Percentiles rank a stretch among this genome's conserved stretches.
Evolutionary conservation across 2,797 vertebrate species (phyloP).

Genomic region (Falco berigora): DNA sequence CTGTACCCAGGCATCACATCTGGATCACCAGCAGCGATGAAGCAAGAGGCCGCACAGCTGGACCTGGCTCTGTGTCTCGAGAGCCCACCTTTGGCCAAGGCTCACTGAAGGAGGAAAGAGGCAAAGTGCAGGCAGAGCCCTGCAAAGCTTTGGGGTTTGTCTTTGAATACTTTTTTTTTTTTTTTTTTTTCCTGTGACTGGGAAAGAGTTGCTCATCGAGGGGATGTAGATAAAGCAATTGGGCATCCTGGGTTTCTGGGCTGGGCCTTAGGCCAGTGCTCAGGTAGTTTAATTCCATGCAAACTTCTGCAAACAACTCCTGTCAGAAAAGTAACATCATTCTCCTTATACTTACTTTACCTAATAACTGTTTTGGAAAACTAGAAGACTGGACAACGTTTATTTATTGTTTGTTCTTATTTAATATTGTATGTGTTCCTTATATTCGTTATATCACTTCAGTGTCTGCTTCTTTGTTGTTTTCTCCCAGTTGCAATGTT

Average conservation of each 20-base stretch:
- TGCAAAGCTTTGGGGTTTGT: not conserved
- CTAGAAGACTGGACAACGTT: not conserved
- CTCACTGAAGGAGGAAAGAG: not conserved
- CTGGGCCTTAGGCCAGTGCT: not conserved
- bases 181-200: not conserved
- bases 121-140: not conserved
- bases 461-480: not conserved
- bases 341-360: not conserved
- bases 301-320: not conserved
- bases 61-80: accelerated
- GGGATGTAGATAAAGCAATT: not conserved
- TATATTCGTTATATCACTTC: not conserved
- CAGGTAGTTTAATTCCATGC: not conserved
- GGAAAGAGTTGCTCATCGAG: not conserved
- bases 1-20: not conserved
- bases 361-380: not conserved
- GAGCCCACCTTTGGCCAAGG: not conserved
- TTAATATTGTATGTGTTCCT: not conserved
- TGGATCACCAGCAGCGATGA: not conserved
- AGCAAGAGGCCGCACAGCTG: not conserved
- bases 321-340: not conserved
- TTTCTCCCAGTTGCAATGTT: not conserved
- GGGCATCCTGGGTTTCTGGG: not conserved
- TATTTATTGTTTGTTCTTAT: not conserved
- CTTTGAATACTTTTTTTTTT: not conserved